Conservation (phyloP, 2,113 vertebrate genomes). For the Lutjanus erythropterus region DNA sequence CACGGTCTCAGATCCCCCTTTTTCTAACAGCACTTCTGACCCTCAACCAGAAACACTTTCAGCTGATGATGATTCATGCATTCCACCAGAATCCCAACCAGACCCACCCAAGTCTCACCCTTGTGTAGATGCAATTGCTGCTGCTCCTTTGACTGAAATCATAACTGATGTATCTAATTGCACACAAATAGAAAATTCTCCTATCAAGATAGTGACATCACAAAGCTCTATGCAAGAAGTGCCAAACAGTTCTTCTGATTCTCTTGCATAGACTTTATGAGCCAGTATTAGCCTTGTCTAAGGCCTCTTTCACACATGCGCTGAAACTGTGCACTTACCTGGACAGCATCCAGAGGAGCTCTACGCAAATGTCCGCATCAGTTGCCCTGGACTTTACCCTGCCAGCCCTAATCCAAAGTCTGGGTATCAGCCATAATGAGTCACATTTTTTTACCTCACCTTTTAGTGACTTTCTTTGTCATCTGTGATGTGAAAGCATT, state of each 20-base stretch:
- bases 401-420: too few relatives aligned
- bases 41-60: constrained; percentile 32
- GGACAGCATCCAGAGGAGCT: too few relatives aligned
- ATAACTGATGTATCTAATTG: constrained; percentile 17
- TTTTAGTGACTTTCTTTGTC: too few relatives aligned
- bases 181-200: constrained; percentile 8
- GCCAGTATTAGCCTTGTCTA: constrained; percentile 13
- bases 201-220: constrained; percentile 9
- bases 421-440: too few relatives aligned
- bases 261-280: constrained; percentile 26
- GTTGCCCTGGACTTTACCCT: too few relatives aligned
- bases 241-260: constrained; percentile 19
- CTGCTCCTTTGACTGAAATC: constrained; percentile 15
- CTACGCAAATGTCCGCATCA: too few relatives aligned
- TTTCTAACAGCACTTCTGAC: constrained; percentile 32
- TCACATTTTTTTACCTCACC: too few relatives aligned
- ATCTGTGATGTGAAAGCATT: too few relatives aligned
- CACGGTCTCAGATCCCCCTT: constrained; percentile 25
- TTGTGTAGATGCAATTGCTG: constrained; percentile 16
- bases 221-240: background rate
- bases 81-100: constrained; percentile 41
- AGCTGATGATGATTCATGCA: constrained; percentile 39
- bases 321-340: too few relatives aligned
- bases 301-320: too few relatives aligned
- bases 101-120: constrained; percentile 18